Conservation (phyloP, 2,888 invertebrate species). For the Drosophila robusta region DNA sequence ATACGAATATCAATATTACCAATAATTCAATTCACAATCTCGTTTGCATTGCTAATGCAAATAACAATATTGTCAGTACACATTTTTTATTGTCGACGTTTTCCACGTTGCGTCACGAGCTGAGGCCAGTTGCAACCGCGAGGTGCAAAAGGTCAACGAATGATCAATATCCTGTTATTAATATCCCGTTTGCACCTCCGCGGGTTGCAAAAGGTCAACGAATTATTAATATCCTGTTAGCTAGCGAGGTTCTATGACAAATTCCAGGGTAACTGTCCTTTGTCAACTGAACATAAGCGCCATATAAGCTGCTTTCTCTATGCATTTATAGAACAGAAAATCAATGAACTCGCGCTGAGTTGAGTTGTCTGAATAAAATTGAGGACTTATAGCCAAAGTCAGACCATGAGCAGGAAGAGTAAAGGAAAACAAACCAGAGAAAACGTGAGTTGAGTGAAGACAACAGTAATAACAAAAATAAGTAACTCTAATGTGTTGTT, state of each 20-base stretch:
- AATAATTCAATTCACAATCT: background rate
- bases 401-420: background rate
- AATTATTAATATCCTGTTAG: constrained; percentile 52
- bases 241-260: constrained; percentile 32
- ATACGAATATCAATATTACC: background rate
- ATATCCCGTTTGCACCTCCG: constrained; percentile 50
- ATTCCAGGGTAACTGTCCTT: constrained; percentile 44
- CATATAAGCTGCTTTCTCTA: background rate
- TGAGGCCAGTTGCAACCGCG: background rate
- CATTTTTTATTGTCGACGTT: constrained; percentile 3
- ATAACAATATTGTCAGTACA: background rate
- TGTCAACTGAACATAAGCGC: background rate
- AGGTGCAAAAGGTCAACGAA: constrained; percentile 32
- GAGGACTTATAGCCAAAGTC: constrained; percentile 65
- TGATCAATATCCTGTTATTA: constrained; percentile 52
- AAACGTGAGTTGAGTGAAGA: background rate
- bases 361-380: constrained; percentile 53
- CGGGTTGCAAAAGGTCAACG: constrained; percentile 28
- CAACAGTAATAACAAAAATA: background rate
- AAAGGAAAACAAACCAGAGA: background rate
- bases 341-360: constrained; percentile 34
- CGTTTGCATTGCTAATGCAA: background rate
- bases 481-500: background rate
- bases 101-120: constrained; percentile 8
- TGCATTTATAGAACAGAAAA: constrained; percentile 41